Evolutionary conservation across 2,113 vertebrate species (phyloP), one percentile per base, ranked within the genome.

Genomic region (Delphinus delphis): DNA sequence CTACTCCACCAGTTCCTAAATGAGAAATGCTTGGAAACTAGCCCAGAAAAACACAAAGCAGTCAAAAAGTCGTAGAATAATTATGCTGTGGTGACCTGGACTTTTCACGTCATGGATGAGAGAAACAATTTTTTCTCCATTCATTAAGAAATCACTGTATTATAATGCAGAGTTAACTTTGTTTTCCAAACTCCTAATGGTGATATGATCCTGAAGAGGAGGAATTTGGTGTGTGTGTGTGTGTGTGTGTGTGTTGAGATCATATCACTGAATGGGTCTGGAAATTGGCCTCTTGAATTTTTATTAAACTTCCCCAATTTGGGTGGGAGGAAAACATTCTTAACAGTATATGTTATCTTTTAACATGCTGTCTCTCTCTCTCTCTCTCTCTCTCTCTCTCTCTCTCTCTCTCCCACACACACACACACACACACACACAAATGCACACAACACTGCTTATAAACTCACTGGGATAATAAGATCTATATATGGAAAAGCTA

Each of bases 241-340:
- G 62, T 67, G 60, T 53, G 62, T 74, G 70, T 74, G 44, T 83
- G 23, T 92, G 79, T 44, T 92, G 15, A 87, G 33, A 86, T 23
- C 77, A 84, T 96, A 92, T 82, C 84, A 71, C 3, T 73, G 89
- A 93, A 26, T 53, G 28, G 41, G 31, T 17, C 5, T 47, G n/a
- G 58, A 98, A 20, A 68, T 18, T 71, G 53, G 21, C 79, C 13
- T 26, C 7, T 50, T 97, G 44, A 89, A 50, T 36, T 96, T 93
- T 95, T 76, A 71, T 88, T 93, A 50, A 84, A 60, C 26, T 92
- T 96, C 60, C 89, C 11, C 26, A 73, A 53, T 2, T 26, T 97
- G 4, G 25, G 67, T 25, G 71, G 8, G 70, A 33, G 18, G 12
- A 68, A 23, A 58, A 33, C 5, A 1, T 50, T 89, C 33, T 70